These are phyloP conservation scores for Epinephelus fuscoguttatus DNA, from an alignment of 2,113 vertebrate genomes.

Conservation along the genomic window DNA sequence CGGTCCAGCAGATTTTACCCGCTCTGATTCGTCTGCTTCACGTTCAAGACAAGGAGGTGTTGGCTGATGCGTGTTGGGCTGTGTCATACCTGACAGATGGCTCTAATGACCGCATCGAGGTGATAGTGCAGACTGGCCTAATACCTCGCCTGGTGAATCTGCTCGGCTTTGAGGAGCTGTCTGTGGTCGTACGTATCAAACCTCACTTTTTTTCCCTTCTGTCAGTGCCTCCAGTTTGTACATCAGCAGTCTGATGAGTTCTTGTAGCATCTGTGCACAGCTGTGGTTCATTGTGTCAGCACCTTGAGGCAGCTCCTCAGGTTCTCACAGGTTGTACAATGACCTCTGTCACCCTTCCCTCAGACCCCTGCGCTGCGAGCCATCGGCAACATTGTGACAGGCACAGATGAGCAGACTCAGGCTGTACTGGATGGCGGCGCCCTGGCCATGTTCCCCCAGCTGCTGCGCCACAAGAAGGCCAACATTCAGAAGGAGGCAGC, in stretches of 20 bases:
- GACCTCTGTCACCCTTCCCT: not conserved
- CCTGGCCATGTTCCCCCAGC: constrained; percentile 86
- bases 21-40: constrained; percentile 89
- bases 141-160: constrained; percentile 92
- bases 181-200: constrained; percentile 88
- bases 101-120: constrained; percentile 94
- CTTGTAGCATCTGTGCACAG: not conserved
- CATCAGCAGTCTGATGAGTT: no score
- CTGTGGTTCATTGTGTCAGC: not conserved
- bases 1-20: constrained; percentile 92
- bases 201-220: no score
- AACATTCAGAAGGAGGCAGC: constrained; percentile 98
- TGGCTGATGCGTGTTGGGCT: constrained; percentile 96
- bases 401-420: constrained; percentile 98
- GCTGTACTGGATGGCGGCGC: constrained; percentile 90
- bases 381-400: constrained; percentile 97
- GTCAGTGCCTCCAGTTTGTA: no score
- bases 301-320: no score
- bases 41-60: constrained; percentile 90
- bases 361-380: constrained; percentile 94
- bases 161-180: constrained; percentile 88
- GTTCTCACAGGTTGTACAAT: not conserved
- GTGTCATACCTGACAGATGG: constrained; percentile 97
- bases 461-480: constrained; percentile 90
- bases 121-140: constrained; percentile 91